Evolutionary conservation across 53 echinoderm and acorn worm genomes (phyloP), one percentile per base, ranked within the genome.

Genomic region (Paelopatides confundens): DNA sequence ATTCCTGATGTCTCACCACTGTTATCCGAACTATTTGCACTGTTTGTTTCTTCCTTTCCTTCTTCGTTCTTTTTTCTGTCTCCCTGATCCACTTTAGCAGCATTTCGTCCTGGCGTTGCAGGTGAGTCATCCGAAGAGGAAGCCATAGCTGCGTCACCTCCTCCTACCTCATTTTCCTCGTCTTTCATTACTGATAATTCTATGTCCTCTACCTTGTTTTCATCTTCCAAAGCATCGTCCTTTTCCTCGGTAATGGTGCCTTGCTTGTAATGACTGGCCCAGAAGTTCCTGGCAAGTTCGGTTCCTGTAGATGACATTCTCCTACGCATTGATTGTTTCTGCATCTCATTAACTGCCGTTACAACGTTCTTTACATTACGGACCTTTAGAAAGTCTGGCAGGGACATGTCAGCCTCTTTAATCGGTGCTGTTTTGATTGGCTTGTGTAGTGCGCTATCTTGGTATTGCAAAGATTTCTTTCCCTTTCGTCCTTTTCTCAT

Each of bases 291-390:
- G 24, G 50, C 82, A 67, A 43, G 40, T 67, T 91, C 87, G 0
- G 50, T 31, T 2, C 65, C 54, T 27, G 90, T 71, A 1, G 82
- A 76, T 28, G 92, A 86, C 62, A 94, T 43, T 36, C 96, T 66
- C 40, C 93, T 94, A 49, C 94, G 63, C 66, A 96, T 89, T 7
- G 94, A 92, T 33, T 89, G 88, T 52, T 95, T 95, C 58, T 88
- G 91, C 85, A 98, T 92, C 85, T 98, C 99, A 64, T 96, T 98
- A 5, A 96, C 91, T 6, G 99, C 99, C 12, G 90, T 64, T 29
- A 98, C 90, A 15, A 96, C 99, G 58, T 95, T 98, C 88, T 96
- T 98, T 23, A 98, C 94, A 77, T 93, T 98, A 64, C 94, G 96
- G 82, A 98, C 87, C 85, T 96, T 96, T 40, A 98, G 71, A 84